Conservation (phyloP, 2,888 invertebrate genomes). For the Eilema caniola region DNA sequence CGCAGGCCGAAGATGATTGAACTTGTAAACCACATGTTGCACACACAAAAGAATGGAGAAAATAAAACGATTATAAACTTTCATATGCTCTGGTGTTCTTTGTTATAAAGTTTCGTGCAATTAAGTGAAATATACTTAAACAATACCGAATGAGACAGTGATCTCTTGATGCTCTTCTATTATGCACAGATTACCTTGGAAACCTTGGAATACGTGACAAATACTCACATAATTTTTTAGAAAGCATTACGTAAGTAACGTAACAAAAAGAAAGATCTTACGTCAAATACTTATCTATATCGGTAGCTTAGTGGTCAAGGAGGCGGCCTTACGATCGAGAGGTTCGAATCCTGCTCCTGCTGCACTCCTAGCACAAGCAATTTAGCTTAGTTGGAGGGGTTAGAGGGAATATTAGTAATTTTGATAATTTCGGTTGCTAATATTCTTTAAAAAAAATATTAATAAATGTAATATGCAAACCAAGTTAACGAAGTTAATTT, state of each 20-base stretch:
- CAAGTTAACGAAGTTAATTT: too few relatives aligned
- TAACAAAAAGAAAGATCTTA: neutral
- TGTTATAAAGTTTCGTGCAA: slow-evolving; percentile 8
- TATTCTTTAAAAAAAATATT: too few relatives aligned
- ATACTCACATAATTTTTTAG: neutral
- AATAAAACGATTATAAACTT: slow-evolving; percentile 18
- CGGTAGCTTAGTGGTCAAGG: too few relatives aligned
- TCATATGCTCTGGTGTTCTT: slow-evolving; percentile 5
- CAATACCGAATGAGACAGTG: slow-evolving; percentile 4
- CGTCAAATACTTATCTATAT: too few relatives aligned
- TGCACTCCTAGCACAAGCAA: too few relatives aligned
- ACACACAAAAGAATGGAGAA: slow-evolving; percentile 14
- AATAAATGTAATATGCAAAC: too few relatives aligned
- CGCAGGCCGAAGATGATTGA: slow-evolving; percentile 16
- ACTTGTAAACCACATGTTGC: slow-evolving; percentile 7
- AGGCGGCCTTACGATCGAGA: too few relatives aligned
- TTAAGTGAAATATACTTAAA: neutral
- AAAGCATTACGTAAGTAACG: neutral
- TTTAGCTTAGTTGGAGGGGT: too few relatives aligned
- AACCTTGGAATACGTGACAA: neutral
- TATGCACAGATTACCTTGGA: neutral
- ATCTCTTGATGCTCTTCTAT: neutral
- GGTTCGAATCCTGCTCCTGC: too few relatives aligned
- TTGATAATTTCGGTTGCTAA: too few relatives aligned
- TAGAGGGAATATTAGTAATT: too few relatives aligned